phyloP scores from a whole-genome alignment of 2,888 invertebrate species.

The Leucophora obtusa region DNA sequence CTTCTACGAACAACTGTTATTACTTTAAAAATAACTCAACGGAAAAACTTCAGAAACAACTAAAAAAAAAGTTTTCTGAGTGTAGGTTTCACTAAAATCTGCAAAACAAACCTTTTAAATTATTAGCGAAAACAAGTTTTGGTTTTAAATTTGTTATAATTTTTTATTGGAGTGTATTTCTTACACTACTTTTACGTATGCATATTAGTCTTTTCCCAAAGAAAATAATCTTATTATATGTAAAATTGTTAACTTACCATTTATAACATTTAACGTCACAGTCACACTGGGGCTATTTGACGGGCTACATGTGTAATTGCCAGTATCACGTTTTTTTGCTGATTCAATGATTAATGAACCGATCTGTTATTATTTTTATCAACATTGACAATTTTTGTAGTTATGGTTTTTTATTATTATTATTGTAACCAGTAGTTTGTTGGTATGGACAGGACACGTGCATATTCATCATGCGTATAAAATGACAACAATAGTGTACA shows the following conservation, averaged over 20 bases:
- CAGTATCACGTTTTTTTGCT: constrained; percentile 78
- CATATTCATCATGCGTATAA: constrained; percentile 21
- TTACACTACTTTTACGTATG: background rate
- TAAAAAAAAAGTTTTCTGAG: no score
- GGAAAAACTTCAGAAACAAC: no score
- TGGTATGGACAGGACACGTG: constrained; percentile 26
- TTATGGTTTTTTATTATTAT: constrained; percentile 24
- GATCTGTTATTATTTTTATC: constrained; percentile 71
- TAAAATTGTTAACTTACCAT: constrained; percentile 82
- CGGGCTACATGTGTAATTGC: constrained; percentile 97
- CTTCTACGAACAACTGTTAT: no score
- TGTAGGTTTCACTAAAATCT: no score
- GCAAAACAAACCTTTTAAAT: no score
- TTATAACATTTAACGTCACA: constrained; percentile 93
- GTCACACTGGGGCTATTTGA: constrained; percentile 94
- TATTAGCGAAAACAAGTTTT: no score
- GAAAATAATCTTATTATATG: constrained; percentile 27
- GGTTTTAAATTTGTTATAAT: no score
- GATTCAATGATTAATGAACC: constrained; percentile 79
- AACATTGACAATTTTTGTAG: constrained; percentile 29
- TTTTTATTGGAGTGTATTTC: background rate
- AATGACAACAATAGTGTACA: constrained; percentile 23
- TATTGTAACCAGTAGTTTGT: background rate
- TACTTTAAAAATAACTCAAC: no score
- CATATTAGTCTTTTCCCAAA: background rate